A percentile compares a stretch with the other conserved stretches of the same genome.
Evolutionary conservation across 2,888 invertebrate genomes (phyloP).

Genomic region (Homarus gammarus): DNA sequence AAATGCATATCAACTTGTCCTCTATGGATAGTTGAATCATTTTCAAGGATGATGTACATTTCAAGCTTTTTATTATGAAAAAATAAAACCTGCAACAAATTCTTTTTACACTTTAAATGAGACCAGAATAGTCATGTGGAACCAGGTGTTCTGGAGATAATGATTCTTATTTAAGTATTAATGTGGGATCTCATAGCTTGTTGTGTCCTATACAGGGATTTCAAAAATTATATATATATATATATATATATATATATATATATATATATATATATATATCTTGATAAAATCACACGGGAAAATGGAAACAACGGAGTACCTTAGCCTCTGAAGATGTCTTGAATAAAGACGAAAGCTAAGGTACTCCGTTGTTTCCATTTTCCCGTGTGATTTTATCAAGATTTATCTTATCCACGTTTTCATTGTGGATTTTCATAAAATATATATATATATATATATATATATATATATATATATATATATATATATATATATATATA

Average conservation of each 20-base stretch:
- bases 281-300: no score
- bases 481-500: conserved; percentile 42
- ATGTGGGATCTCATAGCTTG: background rate
- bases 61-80: background rate
- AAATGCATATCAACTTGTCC: background rate
- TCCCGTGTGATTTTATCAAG: no score
- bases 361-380: no score
- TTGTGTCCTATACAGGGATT: background rate
- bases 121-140: conserved; percentile 16
- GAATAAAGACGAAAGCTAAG: no score
- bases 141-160: background rate
- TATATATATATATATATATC: conserved; percentile 15
- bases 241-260: conserved; percentile 14
- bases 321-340: no score
- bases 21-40: background rate
- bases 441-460: conserved; percentile 40
- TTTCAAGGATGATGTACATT: background rate
- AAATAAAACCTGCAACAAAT: conserved; percentile 15
- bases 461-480: conserved; percentile 46
- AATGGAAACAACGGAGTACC: no score
- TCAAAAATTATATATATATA: background rate
- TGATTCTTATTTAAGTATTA: background rate
- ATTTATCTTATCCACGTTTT: no score
- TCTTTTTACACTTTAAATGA: background rate
- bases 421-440: no score